Evolutionary conservation across 2,888 invertebrate genomes (phyloP).

Genomic region (Tachystola acroxantha): DNA sequence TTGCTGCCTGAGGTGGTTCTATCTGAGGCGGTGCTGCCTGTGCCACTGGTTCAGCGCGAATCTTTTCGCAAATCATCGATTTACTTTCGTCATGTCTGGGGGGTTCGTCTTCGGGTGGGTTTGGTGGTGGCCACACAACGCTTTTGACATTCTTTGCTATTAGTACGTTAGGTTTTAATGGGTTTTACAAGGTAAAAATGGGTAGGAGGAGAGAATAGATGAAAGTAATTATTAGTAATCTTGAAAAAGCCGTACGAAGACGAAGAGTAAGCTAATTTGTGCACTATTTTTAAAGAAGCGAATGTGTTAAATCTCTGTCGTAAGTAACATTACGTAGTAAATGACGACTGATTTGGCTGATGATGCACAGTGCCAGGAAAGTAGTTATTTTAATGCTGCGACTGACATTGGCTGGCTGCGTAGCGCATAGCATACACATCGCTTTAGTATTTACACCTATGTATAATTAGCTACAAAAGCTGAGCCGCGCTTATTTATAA

Average conservation of each 20-base stretch:
- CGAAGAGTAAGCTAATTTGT: conserved; percentile 25
- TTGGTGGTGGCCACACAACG: conserved; percentile 74
- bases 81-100: conserved; percentile 31
- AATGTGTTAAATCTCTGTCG: conserved; percentile 38
- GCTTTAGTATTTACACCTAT: conserved; percentile 37
- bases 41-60: conserved; percentile 6
- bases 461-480: conserved; percentile 57
- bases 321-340: conserved; percentile 31
- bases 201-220: conserved; percentile 47
- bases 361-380: conserved; percentile 41
- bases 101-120: conserved; percentile 63
- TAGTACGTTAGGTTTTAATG: conserved; percentile 36
- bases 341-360: conserved; percentile 35
- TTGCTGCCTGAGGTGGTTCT: no score
- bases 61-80: not conserved
- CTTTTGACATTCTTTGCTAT: conserved; percentile 72
- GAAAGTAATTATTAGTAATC: conserved; percentile 60
- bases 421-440: conserved; percentile 56
- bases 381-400: conserved; percentile 50
- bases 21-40: not conserved
- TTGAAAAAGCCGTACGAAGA: conserved; percentile 39
- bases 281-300: conserved; percentile 39
- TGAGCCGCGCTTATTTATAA: conserved; percentile 39
- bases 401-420: conserved; percentile 46
- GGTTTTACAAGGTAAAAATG: conserved; percentile 38